Base-by-base conservation (phyloP, 1,140 invertebrate genomes). In the Bombus turneri region DNA sequence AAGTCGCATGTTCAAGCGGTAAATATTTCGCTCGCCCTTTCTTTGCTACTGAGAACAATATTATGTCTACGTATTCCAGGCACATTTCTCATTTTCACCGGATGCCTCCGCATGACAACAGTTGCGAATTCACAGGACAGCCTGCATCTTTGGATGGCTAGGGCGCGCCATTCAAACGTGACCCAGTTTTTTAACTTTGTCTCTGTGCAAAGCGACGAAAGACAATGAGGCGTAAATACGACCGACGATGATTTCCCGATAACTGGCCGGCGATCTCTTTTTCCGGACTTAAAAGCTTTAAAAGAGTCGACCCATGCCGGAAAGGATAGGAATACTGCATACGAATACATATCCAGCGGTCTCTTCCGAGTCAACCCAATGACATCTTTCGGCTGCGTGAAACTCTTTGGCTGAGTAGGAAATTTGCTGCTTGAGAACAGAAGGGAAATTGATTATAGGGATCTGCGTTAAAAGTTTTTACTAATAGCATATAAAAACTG, bases 121-220 rank as follows among this genome's bases (percentile, higher is more conserved):
- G n/a, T 69, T 18, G 68, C 47, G 47, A 72, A 72, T 71, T 72
- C 79, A 43, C 34, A 25, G 22, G 13, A 62, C 53, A 34, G 25
- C 1, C 13, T n/a, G 25, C 43, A 34, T 59, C n/a, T 59, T 34
- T 34, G 18, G 18, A 28, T 25, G 12, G 25, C 43, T 31, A 31
- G n/a, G 15, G n/a, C 22, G 41, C n/a, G 43, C 53, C 34, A 74
- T 82, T 82, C 81, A 75, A 74, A 39, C 57, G 57, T 28, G 81
- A 75, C 81, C 71, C 81, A 82, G 57, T 82, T 82, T 75, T 81
- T 82, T 64, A 74, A 64, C 69, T 82, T 64, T 34, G n/a, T 71
- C n/a, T 13, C 9, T 6, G 1, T 18, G 57, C 71, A 10, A 57
- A 47, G 37, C 41, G 18, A n/a, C 57, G n/a, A 10, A 37, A 62